These are phyloP conservation scores for Cylindroiulus punctatus DNA, from an alignment of 2,888 invertebrate species.

Conservation along the genomic window DNA sequence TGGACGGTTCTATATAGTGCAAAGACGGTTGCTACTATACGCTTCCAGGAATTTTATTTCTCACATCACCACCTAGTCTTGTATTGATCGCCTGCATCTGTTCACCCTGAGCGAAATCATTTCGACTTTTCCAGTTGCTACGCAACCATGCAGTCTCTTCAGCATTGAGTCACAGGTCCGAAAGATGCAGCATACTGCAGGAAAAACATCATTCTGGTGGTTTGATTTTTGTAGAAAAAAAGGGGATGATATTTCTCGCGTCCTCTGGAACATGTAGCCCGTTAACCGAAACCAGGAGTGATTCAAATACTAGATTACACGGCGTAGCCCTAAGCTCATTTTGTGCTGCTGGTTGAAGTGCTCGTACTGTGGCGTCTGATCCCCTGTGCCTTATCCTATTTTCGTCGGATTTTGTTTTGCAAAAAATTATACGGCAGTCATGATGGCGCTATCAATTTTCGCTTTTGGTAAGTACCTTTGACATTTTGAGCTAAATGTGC, in stretches of 20 bases:
- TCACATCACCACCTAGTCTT: background rate
- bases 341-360: background rate
- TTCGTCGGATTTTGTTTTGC: constrained; percentile 13
- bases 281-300: background rate
- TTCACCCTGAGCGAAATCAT: constrained; percentile 26
- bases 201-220: constrained; percentile 2
- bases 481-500: background rate
- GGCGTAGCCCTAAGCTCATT: background rate
- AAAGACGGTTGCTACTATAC: background rate
- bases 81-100: constrained; percentile 34
- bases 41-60: background rate
- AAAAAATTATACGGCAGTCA: constrained; percentile 31
- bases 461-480: constrained; percentile 6
- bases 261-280: background rate
- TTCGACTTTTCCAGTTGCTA: constrained; percentile 38
- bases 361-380: constrained; percentile 8
- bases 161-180: constrained; percentile 25
- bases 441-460: constrained; percentile 13
- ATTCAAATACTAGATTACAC: background rate
- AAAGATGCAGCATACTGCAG: constrained; percentile 16
- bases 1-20: background rate
- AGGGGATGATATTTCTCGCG: background rate
- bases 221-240: constrained; percentile 14
- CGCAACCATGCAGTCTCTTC: constrained; percentile 22
- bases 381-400: constrained; percentile 16